Percentiles rank a stretch among this genome's conserved stretches.
phyloP scores from a whole-genome alignment of 2,888 invertebrate species.

The Therioaphis trifolii region DNA sequence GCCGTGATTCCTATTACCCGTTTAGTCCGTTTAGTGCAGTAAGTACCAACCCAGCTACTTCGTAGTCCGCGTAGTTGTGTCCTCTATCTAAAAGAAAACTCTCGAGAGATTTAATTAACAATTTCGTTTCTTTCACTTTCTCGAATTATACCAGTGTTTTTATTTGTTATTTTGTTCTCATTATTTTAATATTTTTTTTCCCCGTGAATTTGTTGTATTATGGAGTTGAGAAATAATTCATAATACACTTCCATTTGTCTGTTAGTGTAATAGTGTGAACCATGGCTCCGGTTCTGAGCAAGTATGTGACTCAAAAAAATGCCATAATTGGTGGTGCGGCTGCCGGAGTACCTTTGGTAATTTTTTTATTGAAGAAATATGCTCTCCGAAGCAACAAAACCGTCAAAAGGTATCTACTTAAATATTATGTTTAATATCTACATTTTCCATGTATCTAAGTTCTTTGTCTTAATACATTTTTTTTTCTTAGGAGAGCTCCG shows the following conservation, averaged over 20 bases:
- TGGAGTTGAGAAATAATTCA: too few relatives aligned
- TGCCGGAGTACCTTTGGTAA: conserved; percentile 44
- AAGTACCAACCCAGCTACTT: conserved; percentile 1
- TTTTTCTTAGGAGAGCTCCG: conserved; percentile 17
- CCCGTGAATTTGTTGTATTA: neutral
- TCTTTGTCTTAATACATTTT: neutral
- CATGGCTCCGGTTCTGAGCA: conserved; percentile 52
- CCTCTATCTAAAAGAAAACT: too few relatives aligned
- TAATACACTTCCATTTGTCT: too few relatives aligned
- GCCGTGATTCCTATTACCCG: neutral
- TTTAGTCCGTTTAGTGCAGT: neutral
- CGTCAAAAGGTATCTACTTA: conserved; percentile 6
- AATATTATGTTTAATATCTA: neutral
- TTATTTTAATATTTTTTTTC: neutral
- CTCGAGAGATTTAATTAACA: too few relatives aligned
- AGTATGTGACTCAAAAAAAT: conserved; percentile 46
- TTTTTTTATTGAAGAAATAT: conserved; percentile 48
- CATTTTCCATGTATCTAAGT: neutral
- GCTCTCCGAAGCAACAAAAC: neutral
- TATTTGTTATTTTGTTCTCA: neutral
- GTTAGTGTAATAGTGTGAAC: neutral
- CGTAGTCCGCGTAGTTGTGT: too few relatives aligned
- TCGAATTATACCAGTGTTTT: neutral
- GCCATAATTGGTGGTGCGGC: conserved; percentile 44
- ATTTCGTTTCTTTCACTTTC: too few relatives aligned